Conservation (phyloP, 2,113 vertebrate species). For the Ctenodactylus gundi region DNA sequence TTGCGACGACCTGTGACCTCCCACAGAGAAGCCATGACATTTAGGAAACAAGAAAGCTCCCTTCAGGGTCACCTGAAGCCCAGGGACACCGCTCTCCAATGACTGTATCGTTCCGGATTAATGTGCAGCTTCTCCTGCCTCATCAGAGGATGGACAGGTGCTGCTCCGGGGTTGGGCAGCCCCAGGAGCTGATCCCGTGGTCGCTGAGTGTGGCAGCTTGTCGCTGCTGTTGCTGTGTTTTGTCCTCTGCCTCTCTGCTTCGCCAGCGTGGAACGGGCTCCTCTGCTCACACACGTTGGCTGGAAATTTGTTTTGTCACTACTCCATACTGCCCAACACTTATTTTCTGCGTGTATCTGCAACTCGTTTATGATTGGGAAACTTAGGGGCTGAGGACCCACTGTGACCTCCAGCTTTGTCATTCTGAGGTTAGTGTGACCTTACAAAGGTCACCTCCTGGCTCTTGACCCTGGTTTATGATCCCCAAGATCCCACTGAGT, state of each 20-base stretch:
- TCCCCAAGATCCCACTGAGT: neutral
- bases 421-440: accelerated
- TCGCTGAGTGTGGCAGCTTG: accelerated
- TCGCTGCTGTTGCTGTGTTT: neutral
- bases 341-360: accelerated
- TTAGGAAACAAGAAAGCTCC: neutral
- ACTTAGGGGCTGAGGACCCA: neutral
- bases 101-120: accelerated
- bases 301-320: accelerated
- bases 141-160: accelerated
- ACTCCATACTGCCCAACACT: accelerated
- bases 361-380: accelerated
- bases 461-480: accelerated
- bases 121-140: accelerated
- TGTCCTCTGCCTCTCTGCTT: too few relatives aligned
- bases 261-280: accelerated
- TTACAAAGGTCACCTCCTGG: accelerated
- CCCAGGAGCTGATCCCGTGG: accelerated
- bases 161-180: accelerated
- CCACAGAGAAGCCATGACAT: accelerated
- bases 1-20: accelerated
- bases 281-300: accelerated
- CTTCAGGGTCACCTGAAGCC: accelerated
- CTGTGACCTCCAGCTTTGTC: accelerated
- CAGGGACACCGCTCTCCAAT: accelerated